Percentiles rank a stretch among this genome's conserved stretches.
These are phyloP conservation scores for Aelia acuminata DNA, from an alignment of 2,888 invertebrate species.

Conservation along the genomic window DNA sequence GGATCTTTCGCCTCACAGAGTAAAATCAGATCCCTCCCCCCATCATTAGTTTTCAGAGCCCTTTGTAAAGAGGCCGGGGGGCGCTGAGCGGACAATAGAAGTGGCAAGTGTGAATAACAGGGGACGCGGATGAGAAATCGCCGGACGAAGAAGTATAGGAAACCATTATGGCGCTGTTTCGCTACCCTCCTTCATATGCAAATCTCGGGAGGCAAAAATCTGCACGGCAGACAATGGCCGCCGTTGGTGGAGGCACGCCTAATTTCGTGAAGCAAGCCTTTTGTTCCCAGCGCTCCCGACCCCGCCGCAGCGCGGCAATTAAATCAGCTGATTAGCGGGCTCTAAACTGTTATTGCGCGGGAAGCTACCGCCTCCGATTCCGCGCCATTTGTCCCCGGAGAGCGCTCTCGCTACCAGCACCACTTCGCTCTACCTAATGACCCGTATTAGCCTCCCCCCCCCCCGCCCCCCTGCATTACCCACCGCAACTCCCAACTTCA, in stretches of 20 bases:
- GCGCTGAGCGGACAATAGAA: background rate
- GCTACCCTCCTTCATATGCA: slow-evolving; percentile 37
- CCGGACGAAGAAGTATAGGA: slow-evolving; percentile 20
- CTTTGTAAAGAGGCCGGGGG: background rate
- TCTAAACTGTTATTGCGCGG: slow-evolving; percentile 31
- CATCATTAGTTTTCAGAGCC: background rate
- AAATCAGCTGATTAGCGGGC: slow-evolving; percentile 46
- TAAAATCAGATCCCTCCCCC: background rate
- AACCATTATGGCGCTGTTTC: slow-evolving; percentile 27
- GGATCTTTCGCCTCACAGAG: background rate
- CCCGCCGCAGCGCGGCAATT: background rate
- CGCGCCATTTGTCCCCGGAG: slow-evolving; percentile 10
- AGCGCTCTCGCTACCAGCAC: slow-evolving; percentile 8
- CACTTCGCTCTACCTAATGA: slow-evolving; percentile 3
- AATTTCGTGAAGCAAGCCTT: background rate
- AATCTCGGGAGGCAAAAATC: slow-evolving; percentile 44
- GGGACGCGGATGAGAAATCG: background rate
- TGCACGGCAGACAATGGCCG: slow-evolving; percentile 9
- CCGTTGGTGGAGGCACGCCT: background rate
- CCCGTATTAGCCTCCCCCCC: background rate
- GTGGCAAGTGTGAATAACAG: slow-evolving; percentile 29
- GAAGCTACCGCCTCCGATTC: slow-evolving; percentile 11
- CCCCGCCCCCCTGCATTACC: no score
- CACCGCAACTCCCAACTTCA: background rate
- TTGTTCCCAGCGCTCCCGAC: background rate